Percentiles rank a stretch among this genome's conserved stretches.
These are phyloP conservation scores for Semibalanus balanoides DNA, from an alignment of 1,140 invertebrate species.

Conservation along the genomic window DNA sequence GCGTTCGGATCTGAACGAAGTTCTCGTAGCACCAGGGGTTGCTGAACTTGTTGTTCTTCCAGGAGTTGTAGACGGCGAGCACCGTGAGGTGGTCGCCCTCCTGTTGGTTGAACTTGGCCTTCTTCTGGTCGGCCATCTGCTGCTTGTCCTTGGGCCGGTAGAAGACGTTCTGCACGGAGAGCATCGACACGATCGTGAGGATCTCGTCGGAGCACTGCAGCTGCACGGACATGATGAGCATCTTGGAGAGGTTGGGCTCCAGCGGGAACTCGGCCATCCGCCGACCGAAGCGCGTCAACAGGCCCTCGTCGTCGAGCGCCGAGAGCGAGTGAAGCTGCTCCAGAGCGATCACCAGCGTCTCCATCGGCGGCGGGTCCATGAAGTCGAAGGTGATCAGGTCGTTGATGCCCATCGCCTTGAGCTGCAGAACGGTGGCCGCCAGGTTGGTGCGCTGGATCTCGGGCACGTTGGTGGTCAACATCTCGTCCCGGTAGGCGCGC, in stretches of 20 bases:
- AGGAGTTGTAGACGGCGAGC: slow-evolving; percentile 97
- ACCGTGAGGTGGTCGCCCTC: slow-evolving; percentile 97
- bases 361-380: slow-evolving; percentile 97
- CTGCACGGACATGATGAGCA: slow-evolving; percentile 98
- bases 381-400: slow-evolving; percentile 99
- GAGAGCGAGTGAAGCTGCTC: slow-evolving; percentile 94
- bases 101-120: slow-evolving; percentile 96
- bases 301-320: slow-evolving; percentile 85
- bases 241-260: slow-evolving; percentile 97
- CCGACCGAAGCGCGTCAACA: slow-evolving; percentile 21
- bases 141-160: slow-evolving; percentile 96
- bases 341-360: slow-evolving; percentile 91
- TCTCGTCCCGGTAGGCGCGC: slow-evolving; percentile 93
- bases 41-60: slow-evolving; percentile 98
- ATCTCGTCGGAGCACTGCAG: slow-evolving; percentile 98
- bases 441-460: slow-evolving; percentile 98
- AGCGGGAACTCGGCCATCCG: slow-evolving; percentile 98
- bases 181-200: slow-evolving; percentile 95
- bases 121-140: slow-evolving; percentile 94
- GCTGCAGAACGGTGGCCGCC: slow-evolving; percentile 81
- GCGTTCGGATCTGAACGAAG: slow-evolving; percentile 92
- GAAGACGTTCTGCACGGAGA: slow-evolving; percentile 98
- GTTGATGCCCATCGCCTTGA: slow-evolving; percentile 99
- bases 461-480: slow-evolving; percentile 96
- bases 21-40: slow-evolving; percentile 99